Evolutionary conservation across 2,888 invertebrate species (phyloP), one percentile per base, ranked within the genome.

Genomic region (Bombylius major): DNA sequence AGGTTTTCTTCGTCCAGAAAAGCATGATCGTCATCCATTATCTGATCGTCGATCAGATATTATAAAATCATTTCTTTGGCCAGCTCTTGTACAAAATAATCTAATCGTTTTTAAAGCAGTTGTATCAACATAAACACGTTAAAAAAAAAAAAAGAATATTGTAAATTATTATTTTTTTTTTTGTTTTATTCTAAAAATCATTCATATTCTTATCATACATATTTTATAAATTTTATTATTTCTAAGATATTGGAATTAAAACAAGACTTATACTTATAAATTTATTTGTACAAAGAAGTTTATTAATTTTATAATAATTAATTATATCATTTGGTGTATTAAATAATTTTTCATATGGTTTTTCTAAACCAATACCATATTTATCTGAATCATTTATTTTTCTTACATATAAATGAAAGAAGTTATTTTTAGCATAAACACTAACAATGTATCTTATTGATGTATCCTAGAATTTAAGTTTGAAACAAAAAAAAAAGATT

Each of bases 1-100:
- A 82, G 82, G 81, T 62, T 77, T 80, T 44, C 82, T 86, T 75
- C 81, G 84, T 60, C 80, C 84, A 5, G 87, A 88, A 62, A 80
- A 83, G 63, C 92, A 93, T 73, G 84, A 86, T 8, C 80, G 91
- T 5, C 88, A 87, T 75, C 85, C 88, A 66, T 77, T 82, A 1
- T 83, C 90, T 1, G 85, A 89, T 68, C 79, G 83, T 3, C 82
- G 83, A 62, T 84, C 84, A 9, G 84, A 86, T 68, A 79, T 82
- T 51, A 86, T 93, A 65, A 82, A 83, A 67, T 83, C 86, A 4
- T 91, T 89, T 73, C 78, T 93, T 53, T 93, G 93, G 93, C 93
- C 93, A 1, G 87, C 89, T 1, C 77, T 93, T 50, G 78, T 89
- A 73, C 86, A 88, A 61, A 82, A 82, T 33, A 84, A 82, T 63